Conservation (phyloP, 2,797 vertebrate species). For the Coregonus sp. region DNA sequence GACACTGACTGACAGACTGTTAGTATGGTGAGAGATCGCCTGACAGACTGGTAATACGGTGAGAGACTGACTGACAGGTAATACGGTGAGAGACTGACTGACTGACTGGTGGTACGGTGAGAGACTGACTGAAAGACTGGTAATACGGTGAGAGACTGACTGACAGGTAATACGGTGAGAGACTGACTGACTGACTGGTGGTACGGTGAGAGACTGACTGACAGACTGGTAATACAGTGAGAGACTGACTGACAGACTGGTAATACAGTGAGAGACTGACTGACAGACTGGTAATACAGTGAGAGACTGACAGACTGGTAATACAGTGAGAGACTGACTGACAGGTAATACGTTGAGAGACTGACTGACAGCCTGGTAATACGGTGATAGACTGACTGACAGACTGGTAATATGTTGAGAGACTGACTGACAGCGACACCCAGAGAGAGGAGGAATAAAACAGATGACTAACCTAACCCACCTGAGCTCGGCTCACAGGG, state of each 20-base stretch:
- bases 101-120: no score
- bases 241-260: no score
- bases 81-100: no score
- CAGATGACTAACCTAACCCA: conserved; percentile 99
- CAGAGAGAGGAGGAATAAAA: conserved; percentile 90
- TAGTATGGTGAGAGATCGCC: no score
- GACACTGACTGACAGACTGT: no score
- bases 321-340: conserved; percentile 49
- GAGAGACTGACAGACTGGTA: no score
- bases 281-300: no score
- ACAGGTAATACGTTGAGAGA: no score
- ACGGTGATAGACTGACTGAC: neutral
- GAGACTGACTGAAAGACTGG: neutral
- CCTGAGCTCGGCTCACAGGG: conserved; percentile 99
- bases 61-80: neutral
- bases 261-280: no score
- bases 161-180: no score
- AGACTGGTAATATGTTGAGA: neutral
- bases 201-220: neutral
- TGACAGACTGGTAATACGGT: neutral
- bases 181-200: no score
- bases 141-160: fast-evolving
- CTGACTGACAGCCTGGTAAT: neutral
- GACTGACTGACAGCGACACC: conserved; percentile 52
- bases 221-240: fast-evolving